Base-by-base conservation (phyloP, 1,140 invertebrate genomes). In the Archegozetes longisetosus region DNA sequence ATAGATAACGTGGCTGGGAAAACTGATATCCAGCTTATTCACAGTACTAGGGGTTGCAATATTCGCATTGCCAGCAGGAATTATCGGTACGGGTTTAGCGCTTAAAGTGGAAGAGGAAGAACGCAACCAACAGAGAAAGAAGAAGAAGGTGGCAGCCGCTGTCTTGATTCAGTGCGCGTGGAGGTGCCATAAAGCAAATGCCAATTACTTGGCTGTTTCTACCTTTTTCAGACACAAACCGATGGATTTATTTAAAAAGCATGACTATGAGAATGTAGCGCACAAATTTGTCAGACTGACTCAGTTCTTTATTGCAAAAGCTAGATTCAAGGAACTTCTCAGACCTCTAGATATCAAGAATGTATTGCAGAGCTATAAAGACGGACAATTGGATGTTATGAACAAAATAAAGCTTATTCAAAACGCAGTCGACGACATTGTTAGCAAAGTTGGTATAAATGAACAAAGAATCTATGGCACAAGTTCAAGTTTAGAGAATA, bases 291-390 rank as follows among this genome's bases (percentile, higher is more conserved):
- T 58, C 20, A 47, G 40, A 23, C n/a, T 58, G 23, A 47, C 47
- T n/a, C 57, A 85, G 76, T 88, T 88, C 78, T 84, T 88, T 77
- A 84, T 89, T 68, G 85, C 87, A 64, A 79, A 85, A 71, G 79
- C 83, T 74, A 88, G 88, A 77, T 94, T 94, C 78, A 87, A 88
- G 73, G 88, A 94, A 76, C 88, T 89, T 32, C 77, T 92, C 68
- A 87, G 91, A 73, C 90, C 90, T n/a, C 93, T 94, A 77, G 90
- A 94, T 75, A 89, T 94, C 66, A 89, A 92, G 75, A 90, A 93
- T 74, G 89, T 94, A 62, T 92, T 94, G 69, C 89, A 94, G 75
- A 89, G 92, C 72, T 93, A 90, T 76, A 88, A 85, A 51, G 86
- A 86, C 61, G 88, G 88, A 55, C 87, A 93, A 74, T 83, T 86